These are phyloP conservation scores for Sminthurinus signatus DNA, from an alignment of 1,140 invertebrate species.

Conservation along the genomic window DNA sequence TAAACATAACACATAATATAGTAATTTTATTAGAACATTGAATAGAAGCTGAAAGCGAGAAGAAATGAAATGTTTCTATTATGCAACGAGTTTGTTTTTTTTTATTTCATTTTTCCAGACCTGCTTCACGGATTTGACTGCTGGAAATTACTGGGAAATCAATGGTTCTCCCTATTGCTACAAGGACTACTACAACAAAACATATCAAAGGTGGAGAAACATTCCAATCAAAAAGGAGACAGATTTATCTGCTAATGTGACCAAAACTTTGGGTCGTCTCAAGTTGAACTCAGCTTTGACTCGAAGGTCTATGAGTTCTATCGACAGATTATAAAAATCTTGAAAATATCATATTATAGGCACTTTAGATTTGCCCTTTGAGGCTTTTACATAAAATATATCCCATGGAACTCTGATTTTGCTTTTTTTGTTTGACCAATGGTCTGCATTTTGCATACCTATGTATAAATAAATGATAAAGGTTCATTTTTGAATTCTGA, in stretches of 20 bases:
- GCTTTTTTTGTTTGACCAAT: no score
- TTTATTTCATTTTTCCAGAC: not conserved
- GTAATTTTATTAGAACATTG: not conserved
- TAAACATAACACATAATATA: not conserved
- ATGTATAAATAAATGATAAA: no score
- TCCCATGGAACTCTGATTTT: no score
- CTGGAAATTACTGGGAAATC: slow-evolving; percentile 15
- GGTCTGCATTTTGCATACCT: no score
- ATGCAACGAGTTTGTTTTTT: not conserved
- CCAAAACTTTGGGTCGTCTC: not conserved
- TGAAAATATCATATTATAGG: no score
- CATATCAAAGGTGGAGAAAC: slow-evolving; percentile 1
- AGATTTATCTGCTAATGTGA: not conserved
- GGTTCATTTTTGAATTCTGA: no score
- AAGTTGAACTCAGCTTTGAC: not conserved
- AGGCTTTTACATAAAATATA: no score
- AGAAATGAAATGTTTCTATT: not conserved
- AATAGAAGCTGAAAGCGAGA: not conserved
- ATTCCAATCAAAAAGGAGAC: slow-evolving; percentile 1
- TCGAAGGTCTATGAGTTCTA: not conserved
- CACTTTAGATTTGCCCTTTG: no score
- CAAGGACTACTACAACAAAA: slow-evolving; percentile 20
- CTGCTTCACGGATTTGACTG: slow-evolving; percentile 14
- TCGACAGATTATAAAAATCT: not conserved
- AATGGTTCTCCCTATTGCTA: slow-evolving; percentile 17